Evolutionary conservation across 64 coral and sea anemone genomes (phyloP), one percentile per base, ranked within the genome.

Genomic region (Cladopsammia gracilis): DNA sequence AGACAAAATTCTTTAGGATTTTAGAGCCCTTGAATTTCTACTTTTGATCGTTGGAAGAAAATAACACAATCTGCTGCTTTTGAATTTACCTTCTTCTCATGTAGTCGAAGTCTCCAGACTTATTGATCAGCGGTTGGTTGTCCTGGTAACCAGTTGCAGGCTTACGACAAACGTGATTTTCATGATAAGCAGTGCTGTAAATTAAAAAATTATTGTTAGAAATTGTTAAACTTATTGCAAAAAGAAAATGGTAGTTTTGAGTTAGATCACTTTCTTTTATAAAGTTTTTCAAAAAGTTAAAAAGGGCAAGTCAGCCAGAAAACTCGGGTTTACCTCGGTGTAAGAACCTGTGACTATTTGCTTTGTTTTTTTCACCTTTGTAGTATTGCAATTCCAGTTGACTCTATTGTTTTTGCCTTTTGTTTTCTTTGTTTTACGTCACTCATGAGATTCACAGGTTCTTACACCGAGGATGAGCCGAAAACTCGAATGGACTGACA

Each of bases 1-100:
- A 68, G 6, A 68, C 23, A 68, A 12, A 48, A 24, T 23, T 51
- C 53, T 5, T 23, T 79, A 42, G 53, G 77, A 9, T n/a, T 64
- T 68, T 84, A 68, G 43, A 49, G 8, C 23, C 20, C 23, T 4
- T 12, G 15, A 16, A 47, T 48, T 67, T 69, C 2, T 64, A 48
- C 60, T 49, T 75, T 84, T 68, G 60, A 67, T 84, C 80, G 25
- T 58, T 79, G 77, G 14, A 14, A 53, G 7, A 4, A 43, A 79
- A 59, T 42, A 54, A 45, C 25, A 25, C 15, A 11, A 13, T 45
- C 26, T 72, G 70, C 34, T 44, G 42, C 14, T 43, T 44, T 16
- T 64, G 16, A 19, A 13, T 64, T 4, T 0, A 44, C 53, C 53
- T 56, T 75, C 19, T 7, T 75, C 48, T 49, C 72, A 13, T 9